phyloP scores from a whole-genome alignment of 1,140 invertebrate genomes.

The Meloidogyne chitwoodi region DNA sequence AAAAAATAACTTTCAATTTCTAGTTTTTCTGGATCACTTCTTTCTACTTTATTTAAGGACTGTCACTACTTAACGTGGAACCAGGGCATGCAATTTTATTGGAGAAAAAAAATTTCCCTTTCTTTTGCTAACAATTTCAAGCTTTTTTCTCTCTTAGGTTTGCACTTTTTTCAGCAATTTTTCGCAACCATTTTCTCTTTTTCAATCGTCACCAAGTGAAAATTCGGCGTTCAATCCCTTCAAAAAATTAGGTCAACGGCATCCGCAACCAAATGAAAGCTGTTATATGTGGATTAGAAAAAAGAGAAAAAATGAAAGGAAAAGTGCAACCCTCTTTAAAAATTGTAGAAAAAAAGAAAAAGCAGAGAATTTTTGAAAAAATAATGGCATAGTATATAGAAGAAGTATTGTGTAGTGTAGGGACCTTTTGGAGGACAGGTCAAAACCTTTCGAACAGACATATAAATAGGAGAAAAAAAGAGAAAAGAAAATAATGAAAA shows the following conservation, averaged over 20 bases:
- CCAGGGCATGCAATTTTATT: neutral
- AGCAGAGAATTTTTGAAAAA: neutral
- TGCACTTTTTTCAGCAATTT: conserved; percentile 6
- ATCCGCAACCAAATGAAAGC: conserved; percentile 6
- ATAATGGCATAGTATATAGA: neutral
- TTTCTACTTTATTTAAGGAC: too few species aligned
- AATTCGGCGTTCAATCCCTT: conserved; percentile 1
- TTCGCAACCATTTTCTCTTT: conserved; percentile 2
- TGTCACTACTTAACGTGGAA: neutral
- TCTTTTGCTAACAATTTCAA: neutral
- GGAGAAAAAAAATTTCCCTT: neutral
- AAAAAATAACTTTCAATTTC: neutral
- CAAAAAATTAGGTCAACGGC: conserved; percentile 13
- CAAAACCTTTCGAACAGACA: neutral
- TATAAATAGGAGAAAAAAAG: neutral
- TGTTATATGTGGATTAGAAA: neutral
- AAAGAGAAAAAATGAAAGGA: neutral
- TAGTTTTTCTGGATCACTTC: neutral
- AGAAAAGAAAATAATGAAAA: neutral
- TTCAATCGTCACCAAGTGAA: neutral
- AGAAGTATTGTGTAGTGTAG: neutral
- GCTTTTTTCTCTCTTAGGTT: neutral
- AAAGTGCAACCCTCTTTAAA: conserved; percentile 1
- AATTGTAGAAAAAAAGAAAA: neutral
- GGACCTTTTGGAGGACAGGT: neutral